A percentile compares a stretch with the other conserved stretches of the same genome.
Conservation (phyloP, 2,797 vertebrate genomes). For the Anabas testudineus region DNA sequence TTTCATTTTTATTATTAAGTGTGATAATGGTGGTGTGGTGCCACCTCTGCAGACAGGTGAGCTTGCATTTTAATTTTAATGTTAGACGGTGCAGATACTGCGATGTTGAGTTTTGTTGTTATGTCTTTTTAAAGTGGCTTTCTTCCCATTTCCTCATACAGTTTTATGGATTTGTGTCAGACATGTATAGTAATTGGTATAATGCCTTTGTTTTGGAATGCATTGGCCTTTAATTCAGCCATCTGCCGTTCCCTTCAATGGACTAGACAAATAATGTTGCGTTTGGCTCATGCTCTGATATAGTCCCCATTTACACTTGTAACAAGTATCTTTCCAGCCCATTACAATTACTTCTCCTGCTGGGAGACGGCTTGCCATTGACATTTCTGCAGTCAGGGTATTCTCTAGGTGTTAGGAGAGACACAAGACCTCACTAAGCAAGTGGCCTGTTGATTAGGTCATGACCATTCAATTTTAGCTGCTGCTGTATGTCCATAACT, state of each 20-base stretch:
- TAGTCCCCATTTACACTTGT: slow-evolving; percentile 38
- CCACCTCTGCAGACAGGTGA: neutral
- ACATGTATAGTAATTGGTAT: neutral
- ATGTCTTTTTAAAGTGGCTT: neutral
- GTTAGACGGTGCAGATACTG: neutral
- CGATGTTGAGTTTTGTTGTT: neutral
- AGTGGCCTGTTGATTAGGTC: neutral
- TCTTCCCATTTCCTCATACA: no score
- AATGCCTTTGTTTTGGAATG: neutral
- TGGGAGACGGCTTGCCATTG: slow-evolving; percentile 33
- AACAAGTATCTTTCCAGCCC: slow-evolving; percentile 45
- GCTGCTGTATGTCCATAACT: neutral
- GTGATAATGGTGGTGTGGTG: no score
- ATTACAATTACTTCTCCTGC: slow-evolving; percentile 36
- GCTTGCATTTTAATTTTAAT: neutral
- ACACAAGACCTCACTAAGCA: slow-evolving; percentile 1
- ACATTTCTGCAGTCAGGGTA: neutral
- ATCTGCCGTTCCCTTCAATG: neutral
- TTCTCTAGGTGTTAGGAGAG: slow-evolving; percentile 7
- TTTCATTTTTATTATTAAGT: no score
- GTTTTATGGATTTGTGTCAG: neutral
- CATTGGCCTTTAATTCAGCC: neutral
- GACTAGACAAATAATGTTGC: slow-evolving; percentile 19
- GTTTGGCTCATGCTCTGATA: slow-evolving; percentile 26
- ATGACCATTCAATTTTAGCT: neutral